Percentiles rank a stretch among this genome's conserved stretches.
Evolutionary conservation across 2,888 invertebrate species (phyloP).

Genomic region (Portevinia maculata): DNA sequence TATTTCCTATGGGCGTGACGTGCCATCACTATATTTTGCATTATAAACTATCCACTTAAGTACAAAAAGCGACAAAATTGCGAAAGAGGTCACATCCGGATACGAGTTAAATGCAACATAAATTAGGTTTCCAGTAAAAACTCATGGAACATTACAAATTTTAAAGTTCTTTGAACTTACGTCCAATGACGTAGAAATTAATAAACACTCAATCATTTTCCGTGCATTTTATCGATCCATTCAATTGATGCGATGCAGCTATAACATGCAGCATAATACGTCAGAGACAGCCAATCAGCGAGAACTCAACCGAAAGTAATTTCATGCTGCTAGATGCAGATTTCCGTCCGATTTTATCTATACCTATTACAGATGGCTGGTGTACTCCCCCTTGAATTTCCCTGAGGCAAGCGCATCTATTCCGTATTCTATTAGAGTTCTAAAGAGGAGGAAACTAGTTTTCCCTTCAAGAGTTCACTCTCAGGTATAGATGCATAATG

Average conservation of each 20-base stretch:
- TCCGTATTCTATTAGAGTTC: constrained; percentile 41
- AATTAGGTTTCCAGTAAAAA: not conserved
- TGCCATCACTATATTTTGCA: not conserved
- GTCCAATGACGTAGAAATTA: constrained; percentile 18
- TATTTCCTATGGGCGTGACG: not conserved
- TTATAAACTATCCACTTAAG: constrained; percentile 20
- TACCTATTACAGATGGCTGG: constrained; percentile 39
- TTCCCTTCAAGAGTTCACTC: constrained; percentile 48
- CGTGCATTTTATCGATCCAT: constrained; percentile 27
- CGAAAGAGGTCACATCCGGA: not conserved
- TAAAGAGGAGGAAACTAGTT: constrained; percentile 60
- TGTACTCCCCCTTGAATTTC: constrained; percentile 38
- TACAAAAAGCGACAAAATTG: constrained; percentile 5
- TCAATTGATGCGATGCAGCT: constrained; percentile 26
- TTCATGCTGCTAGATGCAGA: constrained; percentile 52
- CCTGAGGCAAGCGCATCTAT: constrained; percentile 32
- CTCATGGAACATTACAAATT: not conserved
- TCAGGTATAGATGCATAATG: constrained; percentile 23
- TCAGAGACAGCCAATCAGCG: constrained; percentile 56
- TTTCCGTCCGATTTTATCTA: constrained; percentile 39
- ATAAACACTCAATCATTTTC: constrained; percentile 20
- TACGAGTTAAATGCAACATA: not conserved
- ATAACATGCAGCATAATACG: constrained; percentile 14
- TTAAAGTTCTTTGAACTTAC: constrained; percentile 35
- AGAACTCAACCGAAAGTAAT: constrained; percentile 68